A percentile compares a stretch with the other conserved stretches of the same genome.
Conservation (phyloP, 2,113 vertebrate species). For the Psittacus erithacus region DNA sequence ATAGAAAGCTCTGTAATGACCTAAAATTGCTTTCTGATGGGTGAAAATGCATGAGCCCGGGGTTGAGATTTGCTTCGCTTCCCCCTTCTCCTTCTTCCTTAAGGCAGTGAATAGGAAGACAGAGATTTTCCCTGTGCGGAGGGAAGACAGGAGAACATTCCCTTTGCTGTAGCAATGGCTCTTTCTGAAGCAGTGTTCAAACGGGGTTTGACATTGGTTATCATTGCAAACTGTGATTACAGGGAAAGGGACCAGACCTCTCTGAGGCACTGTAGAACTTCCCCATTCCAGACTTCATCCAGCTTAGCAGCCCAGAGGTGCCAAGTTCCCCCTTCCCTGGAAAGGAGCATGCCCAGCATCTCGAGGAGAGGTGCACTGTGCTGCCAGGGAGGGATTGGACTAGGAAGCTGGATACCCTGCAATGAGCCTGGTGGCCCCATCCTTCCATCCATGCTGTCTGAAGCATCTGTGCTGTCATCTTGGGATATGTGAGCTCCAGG, state of each 20-base stretch:
- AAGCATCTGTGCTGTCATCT: neutral
- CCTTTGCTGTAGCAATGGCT: rapidly evolving
- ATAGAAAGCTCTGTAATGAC: conserved; percentile 11
- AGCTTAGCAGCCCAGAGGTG: neutral
- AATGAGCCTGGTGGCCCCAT: neutral
- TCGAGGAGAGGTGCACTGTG: rapidly evolving
- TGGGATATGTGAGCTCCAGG: neutral
- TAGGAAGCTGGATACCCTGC: neutral
- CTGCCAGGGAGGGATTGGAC: rapidly evolving
- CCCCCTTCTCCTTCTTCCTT: neutral
- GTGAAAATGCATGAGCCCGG: neutral
- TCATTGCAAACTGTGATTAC: neutral
- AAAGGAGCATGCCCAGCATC: neutral
- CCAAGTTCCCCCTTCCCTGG: neutral
- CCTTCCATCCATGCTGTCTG: neutral
- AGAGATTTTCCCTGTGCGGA: too few species aligned
- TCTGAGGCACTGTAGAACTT: neutral
- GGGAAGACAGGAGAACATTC: neutral
- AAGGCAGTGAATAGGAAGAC: neutral
- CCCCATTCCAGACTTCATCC: neutral
- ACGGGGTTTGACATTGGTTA: neutral
- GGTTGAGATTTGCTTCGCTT: neutral
- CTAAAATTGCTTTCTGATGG: conserved; percentile 10
- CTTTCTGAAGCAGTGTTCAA: neutral
- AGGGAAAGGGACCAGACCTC: neutral